Base-by-base conservation (phyloP, 2,888 invertebrate genomes). In the Belgica antarctica region DNA sequence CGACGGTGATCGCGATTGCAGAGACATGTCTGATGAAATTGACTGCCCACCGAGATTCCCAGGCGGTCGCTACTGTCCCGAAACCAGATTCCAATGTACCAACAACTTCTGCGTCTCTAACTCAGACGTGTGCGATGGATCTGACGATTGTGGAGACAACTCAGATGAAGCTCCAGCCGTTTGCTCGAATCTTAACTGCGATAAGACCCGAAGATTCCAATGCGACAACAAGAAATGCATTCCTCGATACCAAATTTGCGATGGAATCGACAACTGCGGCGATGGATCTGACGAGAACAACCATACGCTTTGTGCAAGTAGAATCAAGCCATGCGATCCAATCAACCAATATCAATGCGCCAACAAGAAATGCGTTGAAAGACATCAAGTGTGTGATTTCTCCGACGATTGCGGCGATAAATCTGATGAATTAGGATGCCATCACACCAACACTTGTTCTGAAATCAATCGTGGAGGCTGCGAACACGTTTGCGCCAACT, bases 251-350 rank as follows among this genome's bases (percentile, higher is more conserved):
- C 92, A 92, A 76, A 84, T 93, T 7, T 97, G 97, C 79, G 96
- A 97, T 79, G 90, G 92, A 28, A 84, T 90, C 17, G 92, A 95
- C 79, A 94, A 96, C 79, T 97, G 96, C 79, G 92, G 93, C 36
- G 96, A 96, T 79, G 94, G 94, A 7, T 92, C 92, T 0, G 97
- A 97, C 79, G 96, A 97, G 80, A 95, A 95, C 79, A 94, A 95
- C 79, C 90, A 94, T 86, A 94, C 94, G 0, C 81, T 94, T 70
- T 95, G 94, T 77, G 87, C 89, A 1, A 83, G 85, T n/a, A 86
- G 88, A 72, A 84, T 86, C 65, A 86, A 87, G 74, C 87, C 90
- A 0, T 92, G 92, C 78, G 90, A 92, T 75, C 83, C 87, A 0
- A 84, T 85, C 73, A 83, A 86, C 4, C 93, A 96, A 80, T 95